Evolutionary conservation across 2,888 invertebrate species (phyloP).

Genomic region (Smittia aterrima): DNA sequence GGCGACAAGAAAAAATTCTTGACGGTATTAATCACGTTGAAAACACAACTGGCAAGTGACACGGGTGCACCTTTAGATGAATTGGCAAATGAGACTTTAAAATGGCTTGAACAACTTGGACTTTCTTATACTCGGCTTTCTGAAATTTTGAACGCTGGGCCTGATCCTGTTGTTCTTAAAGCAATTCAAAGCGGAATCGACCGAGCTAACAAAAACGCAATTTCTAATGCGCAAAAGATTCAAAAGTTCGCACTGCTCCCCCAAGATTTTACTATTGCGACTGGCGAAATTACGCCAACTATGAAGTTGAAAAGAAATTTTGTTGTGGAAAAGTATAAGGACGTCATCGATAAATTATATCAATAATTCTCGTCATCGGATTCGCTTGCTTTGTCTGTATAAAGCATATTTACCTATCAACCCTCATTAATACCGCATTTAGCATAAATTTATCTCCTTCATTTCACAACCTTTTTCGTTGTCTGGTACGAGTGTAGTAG

Average conservation of each 20-base stretch:
- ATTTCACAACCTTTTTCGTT: too few relatives aligned
- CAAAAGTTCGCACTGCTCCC: constrained; percentile 78
- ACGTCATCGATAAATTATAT: constrained; percentile 61
- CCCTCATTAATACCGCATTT: too few relatives aligned
- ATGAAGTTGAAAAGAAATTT: constrained; percentile 73
- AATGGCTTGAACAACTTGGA: constrained; percentile 67
- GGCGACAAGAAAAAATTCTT: constrained; percentile 87
- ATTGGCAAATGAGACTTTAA: constrained; percentile 60
- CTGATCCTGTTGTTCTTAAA: constrained; percentile 59
- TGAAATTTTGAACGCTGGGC: constrained; percentile 61
- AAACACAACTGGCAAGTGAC: constrained; percentile 72
- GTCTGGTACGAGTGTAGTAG: too few relatives aligned
- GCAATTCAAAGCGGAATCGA: constrained; percentile 71
- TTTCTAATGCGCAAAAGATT: constrained; percentile 76
- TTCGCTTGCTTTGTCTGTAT: neutral
- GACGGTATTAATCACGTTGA: constrained; percentile 77
- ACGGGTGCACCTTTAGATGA: constrained; percentile 66
- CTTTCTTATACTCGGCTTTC: constrained; percentile 62
- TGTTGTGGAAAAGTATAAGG: constrained; percentile 68
- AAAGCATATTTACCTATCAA: neutral
- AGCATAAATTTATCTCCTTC: too few relatives aligned
- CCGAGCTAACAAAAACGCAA: constrained; percentile 67
- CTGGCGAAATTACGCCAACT: constrained; percentile 79
- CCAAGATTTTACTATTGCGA: constrained; percentile 71
- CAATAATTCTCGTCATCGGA: constrained; percentile 12